Conservation (phyloP, 2,888 invertebrate genomes). For the Flexamia atlantica region DNA sequence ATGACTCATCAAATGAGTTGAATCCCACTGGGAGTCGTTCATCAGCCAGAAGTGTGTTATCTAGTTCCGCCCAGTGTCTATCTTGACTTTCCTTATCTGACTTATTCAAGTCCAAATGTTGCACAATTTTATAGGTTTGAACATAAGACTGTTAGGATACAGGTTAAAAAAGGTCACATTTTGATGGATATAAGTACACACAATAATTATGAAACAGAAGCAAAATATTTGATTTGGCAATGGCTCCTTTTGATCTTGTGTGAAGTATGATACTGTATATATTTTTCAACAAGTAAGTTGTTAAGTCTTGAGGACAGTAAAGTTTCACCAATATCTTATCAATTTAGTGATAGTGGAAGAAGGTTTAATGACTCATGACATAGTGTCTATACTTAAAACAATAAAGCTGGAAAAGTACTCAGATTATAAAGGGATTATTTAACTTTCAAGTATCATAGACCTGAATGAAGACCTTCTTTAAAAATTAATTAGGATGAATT, state of each 20-base stretch:
- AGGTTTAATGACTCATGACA: constrained; percentile 3
- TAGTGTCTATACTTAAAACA: neutral
- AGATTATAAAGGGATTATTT: no score
- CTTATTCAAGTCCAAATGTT: neutral
- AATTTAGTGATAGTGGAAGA: neutral
- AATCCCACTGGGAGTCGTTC: neutral
- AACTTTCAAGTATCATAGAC: no score
- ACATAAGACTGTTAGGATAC: neutral
- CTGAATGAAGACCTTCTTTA: no score
- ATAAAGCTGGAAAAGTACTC: neutral
- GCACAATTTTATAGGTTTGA: neutral
- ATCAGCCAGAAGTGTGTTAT: neutral
- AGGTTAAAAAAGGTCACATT: neutral
- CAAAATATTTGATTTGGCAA: no score
- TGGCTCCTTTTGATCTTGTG: no score
- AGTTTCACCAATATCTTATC: constrained; percentile 8
- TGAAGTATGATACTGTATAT: no score
- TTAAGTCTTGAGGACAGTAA: neutral
- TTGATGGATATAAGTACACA: no score
- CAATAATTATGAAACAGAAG: no score
- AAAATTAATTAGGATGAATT: no score
- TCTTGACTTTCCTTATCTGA: neutral
- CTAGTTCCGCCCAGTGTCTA: neutral
- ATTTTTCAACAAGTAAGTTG: neutral
- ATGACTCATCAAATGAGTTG: neutral